Evolutionary conservation across 2,888 invertebrate genomes (phyloP), one percentile per base, ranked within the genome.

Genomic region (Marronus borbonicus): DNA sequence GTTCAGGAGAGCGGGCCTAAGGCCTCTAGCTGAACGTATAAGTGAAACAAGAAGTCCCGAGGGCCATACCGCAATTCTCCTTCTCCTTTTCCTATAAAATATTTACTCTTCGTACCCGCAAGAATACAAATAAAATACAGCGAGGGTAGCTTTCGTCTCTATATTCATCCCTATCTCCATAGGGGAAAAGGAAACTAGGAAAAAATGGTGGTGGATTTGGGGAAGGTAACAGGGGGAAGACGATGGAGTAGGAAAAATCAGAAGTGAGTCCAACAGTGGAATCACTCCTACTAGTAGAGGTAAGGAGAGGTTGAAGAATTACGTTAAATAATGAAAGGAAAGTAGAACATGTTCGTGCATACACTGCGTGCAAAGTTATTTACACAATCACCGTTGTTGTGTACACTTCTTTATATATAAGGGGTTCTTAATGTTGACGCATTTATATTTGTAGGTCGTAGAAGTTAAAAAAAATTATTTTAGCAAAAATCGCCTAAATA

Each of bases 21-120:
- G 12, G 44, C 44, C 12, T 20, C 55, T 14, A 55, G 55, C 60
- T 20, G 12, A 36, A 39, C 14, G 5, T 10, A 24, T n/a, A 17
- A 66, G 50, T 5, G 70, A 70, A 58, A 58, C 55, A 58, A 70
- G 58, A 55, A 58, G 49, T 17, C 70, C 70, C 20, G 5, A 31
- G 39, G 70, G 55, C 70, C 36, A 58, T 31, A 55, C 70, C 58
- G 39, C 70, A 70, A 70, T 70, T 70, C 70, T 70, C 70, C 70
- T 70, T 70, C 58, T 17, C 17, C 17, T 17, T 17, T 17, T 17
- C 17, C 17, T 70, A 70, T 70, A 70, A 70, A 70, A 70, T 70
- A 70, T 70, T 70, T 70, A 70, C 70, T 39, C 58, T 70, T 31
- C 58, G 58, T 55, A 70, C 70, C 60, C 70, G 70, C 55, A 70